Conservation (phyloP, 1,140 invertebrate genomes). For the Anoplolepis gracilipes region DNA sequence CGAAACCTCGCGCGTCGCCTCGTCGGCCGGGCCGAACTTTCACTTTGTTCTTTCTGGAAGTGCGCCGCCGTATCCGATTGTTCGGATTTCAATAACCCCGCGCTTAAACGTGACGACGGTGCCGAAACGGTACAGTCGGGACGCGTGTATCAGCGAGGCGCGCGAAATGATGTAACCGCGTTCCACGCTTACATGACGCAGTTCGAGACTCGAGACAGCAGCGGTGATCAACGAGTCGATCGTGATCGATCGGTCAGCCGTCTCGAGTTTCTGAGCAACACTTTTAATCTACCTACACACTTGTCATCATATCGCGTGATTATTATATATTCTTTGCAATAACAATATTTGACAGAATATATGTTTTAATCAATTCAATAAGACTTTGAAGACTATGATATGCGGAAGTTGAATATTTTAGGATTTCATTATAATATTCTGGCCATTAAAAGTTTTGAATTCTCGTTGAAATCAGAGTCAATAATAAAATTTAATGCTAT, state of each 20-base stretch:
- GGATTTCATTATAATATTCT: neutral
- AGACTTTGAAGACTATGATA: neutral
- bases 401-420: neutral
- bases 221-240: conserved; percentile 41
- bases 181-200: conserved; percentile 33
- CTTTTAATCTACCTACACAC: conserved; percentile 4
- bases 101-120: conserved; percentile 27
- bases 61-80: conserved; percentile 62
- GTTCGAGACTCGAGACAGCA: conserved; percentile 31
- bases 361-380: neutral
- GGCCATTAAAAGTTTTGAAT: neutral
- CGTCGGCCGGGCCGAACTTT: conserved; percentile 56
- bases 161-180: conserved; percentile 54
- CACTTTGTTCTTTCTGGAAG: conserved; percentile 70
- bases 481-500: neutral
- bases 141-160: neutral
- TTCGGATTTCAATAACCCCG: conserved; percentile 57
- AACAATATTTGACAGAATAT: neutral
- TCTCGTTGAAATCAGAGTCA: neutral
- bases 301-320: neutral
- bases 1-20: conserved; percentile 60
- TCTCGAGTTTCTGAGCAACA: neutral
- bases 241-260: neutral
- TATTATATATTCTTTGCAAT: neutral
- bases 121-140: neutral